Base-by-base conservation (phyloP, 2,797 vertebrate species). In the Acridotheres tristis region DNA sequence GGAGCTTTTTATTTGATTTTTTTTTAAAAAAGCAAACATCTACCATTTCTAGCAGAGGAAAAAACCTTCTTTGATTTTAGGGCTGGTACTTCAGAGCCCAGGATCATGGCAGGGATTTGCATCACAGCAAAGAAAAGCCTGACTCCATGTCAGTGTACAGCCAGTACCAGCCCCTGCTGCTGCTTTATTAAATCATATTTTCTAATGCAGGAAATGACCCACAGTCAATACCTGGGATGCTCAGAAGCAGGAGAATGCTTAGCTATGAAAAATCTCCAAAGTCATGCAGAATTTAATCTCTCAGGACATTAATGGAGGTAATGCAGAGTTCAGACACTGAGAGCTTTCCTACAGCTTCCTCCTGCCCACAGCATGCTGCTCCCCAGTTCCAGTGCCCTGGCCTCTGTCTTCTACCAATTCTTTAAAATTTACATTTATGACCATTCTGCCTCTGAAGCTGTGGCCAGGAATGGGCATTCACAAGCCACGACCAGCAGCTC, bases 161-260 rank as follows among this genome's bases (percentile, higher is more conserved):
- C 42, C 81, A 34, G 12, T 1, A 65, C 23, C 72, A 61, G 29
- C 50, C n/a, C 4, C n/a, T 5, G 2, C 43, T 62, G 68, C 68
- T 36, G 10, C 73, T 42, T 61, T 9, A 68, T 62, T 79, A 30
- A 47, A 73, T 71, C 5, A 32, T 20, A 16, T 36, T 30, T n/a
- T n/a, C 40, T 73, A 76, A 88, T 42, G 74, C 34, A 89, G 86
- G 91, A 93, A 86, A 63, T 47, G 80, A 93, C 13, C 57, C 61
- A 11, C 1, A 19, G 13, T 73, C 92, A 83, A 57, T 81, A 84
- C 29, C 36, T 58, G 65, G 21, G 61, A 38, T n/a, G n/a, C 30
- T 66, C 65, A 61, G 79, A 34, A 48, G 75, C 79, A 75, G 27
- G 29, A 87, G 63, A 48, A 78, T 16, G 72, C 73, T 84, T 14